Evolutionary conservation across 2,797 vertebrate species (phyloP), one percentile per base, ranked within the genome.

Genomic region (Buceros bicornis): DNA sequence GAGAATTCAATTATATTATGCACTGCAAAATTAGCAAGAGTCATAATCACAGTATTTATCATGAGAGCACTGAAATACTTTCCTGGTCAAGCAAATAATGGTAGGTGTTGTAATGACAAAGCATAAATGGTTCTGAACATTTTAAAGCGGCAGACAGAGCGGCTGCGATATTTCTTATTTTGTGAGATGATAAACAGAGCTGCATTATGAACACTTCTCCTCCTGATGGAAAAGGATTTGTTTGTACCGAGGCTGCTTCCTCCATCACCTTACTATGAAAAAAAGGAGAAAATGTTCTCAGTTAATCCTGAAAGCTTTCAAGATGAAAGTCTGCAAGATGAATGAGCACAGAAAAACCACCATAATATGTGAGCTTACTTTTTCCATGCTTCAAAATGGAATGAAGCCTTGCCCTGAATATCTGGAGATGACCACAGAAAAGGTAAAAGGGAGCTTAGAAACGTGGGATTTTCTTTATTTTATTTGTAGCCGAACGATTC

Each of bases 221-320:
- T 87, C 74, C 66, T 87, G 77, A 84, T 90, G 26, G 64, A 87
- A 74, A 67, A 74, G 70, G 33, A 77, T 96, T 79, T 94, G 53
- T 87, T 94, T 92, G 71, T 69, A 43, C 69, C 74, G 54, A 71
- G 48, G 45, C 54, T 89, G 58, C 67, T 57, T 58, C 51, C 62
- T 95, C 71, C 25, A 76, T 62, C 82, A 92, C 51, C 62, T 76
- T 54, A 58, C 37, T 11, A 51, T 53, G 47, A 45, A 73, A 78
- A 82, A 71, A 79, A 72, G 37, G 33, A 33, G 37, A 14, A 88
- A 83, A 74, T 33, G 19, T 56, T 87, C 53, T 88, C 42, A 58
- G 72, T 73, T 94, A 90, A 88, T 93, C 69, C 58, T 79, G 82
- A 79, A 78, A 83, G 56, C 65, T 89, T 93, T 91, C 57, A 86